Conservation (phyloP, 2,113 vertebrate genomes). For the Neotoma lepida region DNA sequence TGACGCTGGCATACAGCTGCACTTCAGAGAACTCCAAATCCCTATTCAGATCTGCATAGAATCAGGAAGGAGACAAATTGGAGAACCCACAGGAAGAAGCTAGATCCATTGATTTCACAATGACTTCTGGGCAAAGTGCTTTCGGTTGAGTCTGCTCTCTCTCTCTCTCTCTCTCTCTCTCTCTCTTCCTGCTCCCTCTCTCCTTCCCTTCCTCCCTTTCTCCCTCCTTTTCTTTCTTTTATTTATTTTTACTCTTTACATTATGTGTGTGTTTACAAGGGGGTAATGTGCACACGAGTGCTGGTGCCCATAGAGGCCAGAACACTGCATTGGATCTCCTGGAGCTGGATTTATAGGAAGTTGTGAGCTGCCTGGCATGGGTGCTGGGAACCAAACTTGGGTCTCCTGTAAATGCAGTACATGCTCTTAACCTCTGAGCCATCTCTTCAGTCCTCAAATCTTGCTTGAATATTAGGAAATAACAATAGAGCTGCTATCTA, state of each 20-base stretch:
- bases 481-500: neutral
- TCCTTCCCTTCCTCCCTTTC: rapidly evolving
- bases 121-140: neutral
- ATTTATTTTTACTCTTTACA: neutral
- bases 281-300: neutral
- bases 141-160: neutral
- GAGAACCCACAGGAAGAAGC: neutral
- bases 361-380: neutral
- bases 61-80: neutral
- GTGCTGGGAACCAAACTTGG: neutral
- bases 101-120: neutral
- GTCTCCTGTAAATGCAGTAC: neutral
- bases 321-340: neutral
- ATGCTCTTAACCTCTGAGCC: neutral
- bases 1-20: neutral
- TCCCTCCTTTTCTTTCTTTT: neutral
- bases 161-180: neutral
- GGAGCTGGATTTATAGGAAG: neutral
- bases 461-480: neutral
- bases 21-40: conserved; percentile 13
- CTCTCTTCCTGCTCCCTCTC: rapidly evolving
- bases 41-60: neutral
- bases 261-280: neutral
- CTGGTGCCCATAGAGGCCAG: neutral
- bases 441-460: neutral